Conservation (phyloP, 2,888 invertebrate species). For the Metalampra italica region DNA sequence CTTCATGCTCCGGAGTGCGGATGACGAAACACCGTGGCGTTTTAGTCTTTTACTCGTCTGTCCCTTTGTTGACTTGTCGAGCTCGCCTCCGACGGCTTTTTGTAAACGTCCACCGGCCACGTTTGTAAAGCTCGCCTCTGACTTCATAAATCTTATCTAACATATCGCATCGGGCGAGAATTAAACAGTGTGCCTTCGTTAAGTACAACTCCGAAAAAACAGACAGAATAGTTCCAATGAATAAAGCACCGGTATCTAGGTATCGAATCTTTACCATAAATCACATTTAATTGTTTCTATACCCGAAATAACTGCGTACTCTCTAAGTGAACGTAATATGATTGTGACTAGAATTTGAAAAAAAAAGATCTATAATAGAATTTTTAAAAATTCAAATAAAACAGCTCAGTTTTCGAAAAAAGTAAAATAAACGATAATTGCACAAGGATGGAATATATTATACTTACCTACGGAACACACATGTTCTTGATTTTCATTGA, state of each 20-base stretch:
- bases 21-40: conserved; percentile 37
- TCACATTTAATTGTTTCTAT: no score
- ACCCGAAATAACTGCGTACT: no score
- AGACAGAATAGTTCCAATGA: conserved; percentile 29
- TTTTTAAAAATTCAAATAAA: conserved; percentile 37
- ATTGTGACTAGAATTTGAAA: conserved; percentile 43
- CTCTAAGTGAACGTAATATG: conserved; percentile 14
- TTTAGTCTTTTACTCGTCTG: conserved; percentile 64
- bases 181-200: conserved; percentile 40
- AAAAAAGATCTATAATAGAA: conserved; percentile 45
- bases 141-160: conserved; percentile 69
- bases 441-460: no score
- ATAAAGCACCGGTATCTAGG: conserved; percentile 21
- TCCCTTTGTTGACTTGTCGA: conserved; percentile 71
- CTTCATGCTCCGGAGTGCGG: conserved; percentile 57
- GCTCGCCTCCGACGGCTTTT: conserved; percentile 63
- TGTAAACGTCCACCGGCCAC: conserved; percentile 56
- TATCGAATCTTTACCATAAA: conserved; percentile 11
- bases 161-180: conserved; percentile 52
- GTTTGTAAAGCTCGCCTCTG: conserved; percentile 59
- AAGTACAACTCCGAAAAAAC: conserved; percentile 35
- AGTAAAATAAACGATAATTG: conserved; percentile 41
- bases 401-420: conserved; percentile 45
- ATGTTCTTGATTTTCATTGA: conserved; percentile 40
- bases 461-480: no score